Conservation (phyloP, 2,797 vertebrate species). For the Peromyscus attwateri region DNA sequence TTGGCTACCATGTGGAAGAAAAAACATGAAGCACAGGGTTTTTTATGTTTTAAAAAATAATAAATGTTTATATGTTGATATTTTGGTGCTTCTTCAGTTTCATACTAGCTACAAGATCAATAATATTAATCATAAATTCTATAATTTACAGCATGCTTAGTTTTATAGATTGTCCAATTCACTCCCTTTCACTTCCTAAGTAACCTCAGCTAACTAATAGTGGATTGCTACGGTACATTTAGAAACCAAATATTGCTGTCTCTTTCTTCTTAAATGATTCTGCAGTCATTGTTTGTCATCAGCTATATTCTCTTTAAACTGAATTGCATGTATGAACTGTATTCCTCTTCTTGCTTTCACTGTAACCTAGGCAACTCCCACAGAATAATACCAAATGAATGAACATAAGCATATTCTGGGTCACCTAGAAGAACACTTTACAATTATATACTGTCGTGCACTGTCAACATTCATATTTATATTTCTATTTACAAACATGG, state of each 20-base stretch:
- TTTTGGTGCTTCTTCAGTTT: neutral
- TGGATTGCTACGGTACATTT: slow-evolving; percentile 56
- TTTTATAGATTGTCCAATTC: slow-evolving; percentile 19
- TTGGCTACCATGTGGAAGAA: neutral
- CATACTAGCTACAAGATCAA: slow-evolving; percentile 10
- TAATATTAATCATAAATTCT: slow-evolving; percentile 54
- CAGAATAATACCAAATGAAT: slow-evolving; percentile 65
- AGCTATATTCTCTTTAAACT: slow-evolving; percentile 50
- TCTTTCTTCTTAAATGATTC: slow-evolving; percentile 41
- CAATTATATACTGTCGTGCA: slow-evolving; percentile 24
- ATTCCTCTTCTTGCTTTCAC: slow-evolving; percentile 44
- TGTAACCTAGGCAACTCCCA: slow-evolving; percentile 52
- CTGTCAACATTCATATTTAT: slow-evolving; percentile 35
- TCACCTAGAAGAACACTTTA: slow-evolving; percentile 48
- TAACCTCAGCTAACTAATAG: slow-evolving; percentile 45
- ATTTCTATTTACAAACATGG: slow-evolving; percentile 45
- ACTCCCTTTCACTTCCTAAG: neutral
- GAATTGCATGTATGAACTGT: slow-evolving; percentile 21
- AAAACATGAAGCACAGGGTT: neutral
- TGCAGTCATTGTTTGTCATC: slow-evolving; percentile 45
- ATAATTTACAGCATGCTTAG: slow-evolving; percentile 49
- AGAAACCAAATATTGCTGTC: slow-evolving; percentile 29
- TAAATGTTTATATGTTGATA: slow-evolving; percentile 8
- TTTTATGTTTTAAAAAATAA: slow-evolving; percentile 27
- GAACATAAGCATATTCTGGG: slow-evolving; percentile 18